Conservation (phyloP, 1,140 invertebrate species). For the Littorina saxatilis region DNA sequence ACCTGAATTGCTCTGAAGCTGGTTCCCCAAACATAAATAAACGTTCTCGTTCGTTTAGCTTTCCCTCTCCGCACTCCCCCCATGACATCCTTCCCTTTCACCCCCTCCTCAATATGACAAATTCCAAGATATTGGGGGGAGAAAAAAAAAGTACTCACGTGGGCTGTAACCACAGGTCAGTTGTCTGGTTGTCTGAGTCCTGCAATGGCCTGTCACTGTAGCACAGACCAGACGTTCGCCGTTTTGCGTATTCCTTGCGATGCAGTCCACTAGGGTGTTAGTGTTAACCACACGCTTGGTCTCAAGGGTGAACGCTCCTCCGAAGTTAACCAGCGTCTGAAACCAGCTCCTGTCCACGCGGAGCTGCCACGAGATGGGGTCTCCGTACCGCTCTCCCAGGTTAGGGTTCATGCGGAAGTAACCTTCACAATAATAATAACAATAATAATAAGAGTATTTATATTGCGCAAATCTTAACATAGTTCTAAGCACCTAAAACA, state of each 20-base stretch:
- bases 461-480: too few relatives aligned
- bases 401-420: conserved; percentile 5
- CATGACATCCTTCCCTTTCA: too few relatives aligned
- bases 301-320: not conserved
- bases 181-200: not conserved
- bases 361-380: not conserved
- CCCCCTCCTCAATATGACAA: not conserved
- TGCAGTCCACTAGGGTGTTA: not conserved
- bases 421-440: too few relatives aligned
- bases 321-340: not conserved
- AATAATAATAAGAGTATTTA: too few relatives aligned
- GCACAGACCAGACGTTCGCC: not conserved
- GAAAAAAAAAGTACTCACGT: conserved; percentile 3
- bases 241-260: conserved; percentile 18
- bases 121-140: not conserved
- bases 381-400: not conserved
- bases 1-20: not conserved
- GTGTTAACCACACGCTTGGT: not conserved
- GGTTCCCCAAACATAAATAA: not conserved
- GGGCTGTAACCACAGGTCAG: not conserved
- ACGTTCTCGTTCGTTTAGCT: too few relatives aligned
- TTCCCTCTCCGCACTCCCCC: too few relatives aligned
- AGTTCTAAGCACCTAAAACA: too few relatives aligned
- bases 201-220: not conserved
- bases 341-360: conserved; percentile 15